Conservation (phyloP, 2,797 vertebrate genomes). For the Pantherophis alleghaniensis region DNA sequence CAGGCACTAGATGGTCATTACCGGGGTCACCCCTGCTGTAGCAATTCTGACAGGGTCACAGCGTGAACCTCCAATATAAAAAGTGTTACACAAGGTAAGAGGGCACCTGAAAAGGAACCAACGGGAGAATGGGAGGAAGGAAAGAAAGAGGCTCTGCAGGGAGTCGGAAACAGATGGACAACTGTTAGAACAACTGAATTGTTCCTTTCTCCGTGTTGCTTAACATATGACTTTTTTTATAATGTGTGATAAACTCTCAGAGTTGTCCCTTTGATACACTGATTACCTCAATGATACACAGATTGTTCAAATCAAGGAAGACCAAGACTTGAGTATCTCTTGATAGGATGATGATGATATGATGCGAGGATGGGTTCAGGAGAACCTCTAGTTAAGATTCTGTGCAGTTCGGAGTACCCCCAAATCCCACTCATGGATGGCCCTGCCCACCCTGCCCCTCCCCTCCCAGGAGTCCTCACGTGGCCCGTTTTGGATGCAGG, state of each 20-base stretch:
- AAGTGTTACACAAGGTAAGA: constrained; percentile 75
- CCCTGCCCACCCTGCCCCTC: too few species aligned
- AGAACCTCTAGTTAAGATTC: too few species aligned
- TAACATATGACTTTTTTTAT: constrained; percentile 72
- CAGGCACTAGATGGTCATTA: constrained; percentile 79
- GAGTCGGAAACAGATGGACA: constrained; percentile 75
- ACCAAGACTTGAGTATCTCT: constrained; percentile 17
- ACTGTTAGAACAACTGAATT: constrained; percentile 72
- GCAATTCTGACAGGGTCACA: constrained; percentile 80
- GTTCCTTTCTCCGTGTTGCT: constrained; percentile 68
- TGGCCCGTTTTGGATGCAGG: too few species aligned
- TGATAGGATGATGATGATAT: background rate
- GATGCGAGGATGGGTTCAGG: too few species aligned
- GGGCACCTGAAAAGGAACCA: constrained; percentile 72
- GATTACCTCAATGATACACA: constrained; percentile 55
- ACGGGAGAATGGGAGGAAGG: constrained; percentile 55
- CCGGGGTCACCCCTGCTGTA: constrained; percentile 79
- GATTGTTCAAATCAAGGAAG: constrained; percentile 12
- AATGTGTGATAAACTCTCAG: constrained; percentile 53
- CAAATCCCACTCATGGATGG: too few species aligned
- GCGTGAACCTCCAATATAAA: constrained; percentile 77
- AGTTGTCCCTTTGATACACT: constrained; percentile 71
- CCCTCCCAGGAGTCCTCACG: too few species aligned
- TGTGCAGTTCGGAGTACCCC: too few species aligned
- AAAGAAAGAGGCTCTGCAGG: constrained; percentile 68